Percentiles rank a stretch among this genome's conserved stretches.
Conservation (phyloP, 2,888 invertebrate genomes). For the Metalampra italica region DNA sequence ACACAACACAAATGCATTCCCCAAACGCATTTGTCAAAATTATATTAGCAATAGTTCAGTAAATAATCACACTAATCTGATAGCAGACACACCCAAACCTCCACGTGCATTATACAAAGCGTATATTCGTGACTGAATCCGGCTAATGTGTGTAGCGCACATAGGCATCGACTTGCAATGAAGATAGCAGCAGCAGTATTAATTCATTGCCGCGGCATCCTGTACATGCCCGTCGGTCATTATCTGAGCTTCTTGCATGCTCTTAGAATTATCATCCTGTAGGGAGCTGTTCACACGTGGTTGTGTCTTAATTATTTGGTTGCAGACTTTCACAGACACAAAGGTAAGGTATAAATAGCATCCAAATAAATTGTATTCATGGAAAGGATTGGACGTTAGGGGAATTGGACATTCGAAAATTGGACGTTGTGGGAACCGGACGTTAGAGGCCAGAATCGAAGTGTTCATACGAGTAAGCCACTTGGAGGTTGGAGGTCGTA, state of each 20-base stretch:
- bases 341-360: no score
- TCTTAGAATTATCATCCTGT: slow-evolving; percentile 6
- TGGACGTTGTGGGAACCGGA: no score
- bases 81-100: slow-evolving; percentile 5
- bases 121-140: slow-evolving; percentile 53
- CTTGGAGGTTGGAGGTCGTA: no score
- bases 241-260: slow-evolving; percentile 42
- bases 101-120: slow-evolving; percentile 16
- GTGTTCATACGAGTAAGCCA: no score
- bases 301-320: background rate
- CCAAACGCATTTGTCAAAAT: no score
- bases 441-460: no score
- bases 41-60: background rate
- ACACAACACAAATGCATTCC: no score
- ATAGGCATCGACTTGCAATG: slow-evolving; percentile 52
- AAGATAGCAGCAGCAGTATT: slow-evolving; percentile 67
- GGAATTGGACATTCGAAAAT: no score
- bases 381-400: no score
- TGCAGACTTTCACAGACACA: no score
- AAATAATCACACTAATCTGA: slow-evolving; percentile 12
- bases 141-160: slow-evolving; percentile 54
- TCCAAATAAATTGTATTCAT: no score
- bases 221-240: slow-evolving; percentile 38
- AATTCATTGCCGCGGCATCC: slow-evolving; percentile 58
- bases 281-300: background rate